Evolutionary conservation across 2,888 invertebrate genomes (phyloP).

Genomic region (Mechanitis messenoides): DNA sequence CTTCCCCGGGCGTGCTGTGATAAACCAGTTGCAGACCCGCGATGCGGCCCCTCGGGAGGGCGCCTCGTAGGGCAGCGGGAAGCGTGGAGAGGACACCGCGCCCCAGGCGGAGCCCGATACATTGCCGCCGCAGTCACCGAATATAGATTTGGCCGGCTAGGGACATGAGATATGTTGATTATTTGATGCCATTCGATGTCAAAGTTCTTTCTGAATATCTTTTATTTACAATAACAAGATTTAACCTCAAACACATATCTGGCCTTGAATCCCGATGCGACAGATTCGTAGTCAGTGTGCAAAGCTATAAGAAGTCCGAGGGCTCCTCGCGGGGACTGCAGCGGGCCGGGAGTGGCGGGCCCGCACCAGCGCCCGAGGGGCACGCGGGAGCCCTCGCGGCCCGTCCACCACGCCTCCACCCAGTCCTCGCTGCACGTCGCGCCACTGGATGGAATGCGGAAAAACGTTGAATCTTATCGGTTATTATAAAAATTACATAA

Average conservation of each 20-base stretch:
- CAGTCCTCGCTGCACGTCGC: constrained; percentile 93
- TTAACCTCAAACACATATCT: constrained; percentile 91
- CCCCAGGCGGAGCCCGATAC: constrained; percentile 89
- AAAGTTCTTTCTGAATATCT: no score
- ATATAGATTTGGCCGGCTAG: constrained; percentile 86
- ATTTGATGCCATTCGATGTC: no score
- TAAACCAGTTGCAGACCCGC: constrained; percentile 97
- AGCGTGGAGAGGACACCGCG: constrained; percentile 92
- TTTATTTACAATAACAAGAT: not conserved
- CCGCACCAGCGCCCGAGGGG: constrained; percentile 95
- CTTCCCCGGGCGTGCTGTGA: constrained; percentile 90
- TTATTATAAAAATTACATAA: not conserved
- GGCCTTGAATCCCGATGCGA: constrained; percentile 97
- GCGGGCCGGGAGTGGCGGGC: constrained; percentile 93
- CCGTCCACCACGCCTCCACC: constrained; percentile 94
- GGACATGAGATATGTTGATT: no score
- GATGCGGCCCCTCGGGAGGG: constrained; percentile 87
- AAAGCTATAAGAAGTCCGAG: constrained; percentile 91
- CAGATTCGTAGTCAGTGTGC: constrained; percentile 90
- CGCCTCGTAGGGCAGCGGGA: constrained; percentile 92
- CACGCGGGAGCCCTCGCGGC: constrained; percentile 87
- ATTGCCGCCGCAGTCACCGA: constrained; percentile 95
- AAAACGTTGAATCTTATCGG: no score
- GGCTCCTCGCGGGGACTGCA: constrained; percentile 93
- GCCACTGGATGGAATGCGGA: constrained; percentile 63